Conservation (phyloP, 2,888 invertebrate species). For the Zygogramma bicolorata region DNA sequence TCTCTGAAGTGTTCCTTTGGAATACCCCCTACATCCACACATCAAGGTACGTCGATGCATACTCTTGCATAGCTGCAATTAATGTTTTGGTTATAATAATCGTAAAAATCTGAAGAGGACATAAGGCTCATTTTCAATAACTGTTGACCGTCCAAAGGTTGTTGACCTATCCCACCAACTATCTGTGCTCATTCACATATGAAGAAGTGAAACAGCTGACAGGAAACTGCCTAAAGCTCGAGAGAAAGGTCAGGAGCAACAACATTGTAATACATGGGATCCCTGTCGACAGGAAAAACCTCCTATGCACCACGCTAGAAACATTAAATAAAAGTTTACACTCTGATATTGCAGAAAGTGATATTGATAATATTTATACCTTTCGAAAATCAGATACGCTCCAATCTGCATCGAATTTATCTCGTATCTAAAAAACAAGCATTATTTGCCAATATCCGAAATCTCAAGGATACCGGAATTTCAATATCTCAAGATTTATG, state of each 20-base stretch:
- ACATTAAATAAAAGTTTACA: background rate
- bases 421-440: background rate
- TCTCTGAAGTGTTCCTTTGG: too few species aligned
- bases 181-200: background rate
- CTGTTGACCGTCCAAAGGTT: too few species aligned
- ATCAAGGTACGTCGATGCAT: too few species aligned
- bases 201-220: background rate
- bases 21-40: too few species aligned
- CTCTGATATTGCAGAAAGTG: background rate
- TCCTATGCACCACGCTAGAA: background rate
- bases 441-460: background rate
- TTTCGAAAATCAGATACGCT: background rate
- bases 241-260: constrained; percentile 1
- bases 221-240: constrained; percentile 2
- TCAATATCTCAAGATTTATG: background rate
- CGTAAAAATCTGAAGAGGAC: too few species aligned
- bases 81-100: too few species aligned
- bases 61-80: too few species aligned
- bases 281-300: background rate
- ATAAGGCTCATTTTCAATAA: too few species aligned
- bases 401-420: background rate
- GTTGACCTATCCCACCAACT: too few species aligned
- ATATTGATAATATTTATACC: background rate
- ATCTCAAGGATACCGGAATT: background rate
- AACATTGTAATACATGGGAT: background rate